Evolutionary conservation across 2,888 invertebrate species (phyloP).

Genomic region (Hylaea fasciaria): DNA sequence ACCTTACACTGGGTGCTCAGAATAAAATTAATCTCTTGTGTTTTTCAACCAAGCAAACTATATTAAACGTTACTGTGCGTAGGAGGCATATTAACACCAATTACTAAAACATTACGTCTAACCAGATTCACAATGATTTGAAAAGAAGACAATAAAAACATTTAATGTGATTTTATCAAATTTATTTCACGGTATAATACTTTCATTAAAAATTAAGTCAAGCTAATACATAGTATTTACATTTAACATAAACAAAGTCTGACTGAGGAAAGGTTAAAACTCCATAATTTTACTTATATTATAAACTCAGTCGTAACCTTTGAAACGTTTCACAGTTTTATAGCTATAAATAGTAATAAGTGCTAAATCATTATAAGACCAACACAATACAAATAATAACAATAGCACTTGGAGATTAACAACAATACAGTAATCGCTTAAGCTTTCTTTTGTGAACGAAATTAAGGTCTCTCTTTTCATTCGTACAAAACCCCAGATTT

Average conservation of each 20-base stretch:
- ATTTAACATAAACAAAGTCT: not conserved
- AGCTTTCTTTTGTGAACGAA: constrained; percentile 15
- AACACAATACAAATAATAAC: constrained; percentile 9
- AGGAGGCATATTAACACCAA: too few relatives aligned
- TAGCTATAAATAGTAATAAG: not conserved
- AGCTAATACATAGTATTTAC: constrained; percentile 5
- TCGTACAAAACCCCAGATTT: not conserved
- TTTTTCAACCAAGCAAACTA: too few relatives aligned
- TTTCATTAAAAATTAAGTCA: not conserved
- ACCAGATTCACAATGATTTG: not conserved
- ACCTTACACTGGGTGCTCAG: too few relatives aligned
- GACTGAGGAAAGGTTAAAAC: too few relatives aligned
- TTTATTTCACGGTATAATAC: not conserved
- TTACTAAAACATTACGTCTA: not conserved
- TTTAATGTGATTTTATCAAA: not conserved
- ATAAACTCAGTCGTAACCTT: too few relatives aligned
- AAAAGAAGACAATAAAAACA: not conserved
- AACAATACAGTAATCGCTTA: constrained; percentile 11
- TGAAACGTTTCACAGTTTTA: not conserved
- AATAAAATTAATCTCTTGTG: too few relatives aligned
- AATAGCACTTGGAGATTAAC: constrained; percentile 8
- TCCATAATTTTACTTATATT: too few relatives aligned
- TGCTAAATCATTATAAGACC: not conserved
- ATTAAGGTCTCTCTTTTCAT: constrained; percentile 9
- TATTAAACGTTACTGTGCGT: too few relatives aligned